These are phyloP conservation scores for Hybos culiciformis DNA, from an alignment of 2,888 invertebrate species.

Conservation along the genomic window DNA sequence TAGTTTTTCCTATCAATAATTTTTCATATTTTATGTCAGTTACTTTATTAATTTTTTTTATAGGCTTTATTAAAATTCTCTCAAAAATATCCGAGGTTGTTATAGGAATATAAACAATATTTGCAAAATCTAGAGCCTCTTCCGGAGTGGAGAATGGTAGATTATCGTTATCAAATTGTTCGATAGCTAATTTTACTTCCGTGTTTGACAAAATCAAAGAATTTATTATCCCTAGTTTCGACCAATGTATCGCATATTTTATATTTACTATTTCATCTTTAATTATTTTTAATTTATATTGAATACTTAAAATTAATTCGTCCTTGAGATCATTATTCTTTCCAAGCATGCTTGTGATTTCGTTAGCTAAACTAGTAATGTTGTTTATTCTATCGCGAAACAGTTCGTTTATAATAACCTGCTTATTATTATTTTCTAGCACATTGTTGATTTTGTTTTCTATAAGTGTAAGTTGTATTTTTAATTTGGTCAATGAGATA, in stretches of 20 bases:
- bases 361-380: constrained; percentile 8
- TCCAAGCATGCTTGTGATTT: constrained; percentile 7
- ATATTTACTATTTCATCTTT: constrained; percentile 13
- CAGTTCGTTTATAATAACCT: constrained; percentile 12
- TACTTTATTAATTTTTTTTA: constrained; percentile 10
- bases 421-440: constrained; percentile 11
- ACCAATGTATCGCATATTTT: constrained; percentile 13
- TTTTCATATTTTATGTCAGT: constrained; percentile 9
- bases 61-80: constrained; percentile 11
- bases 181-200: constrained; percentile 12
- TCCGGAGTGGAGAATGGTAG: constrained; percentile 13
- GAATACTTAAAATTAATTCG: constrained; percentile 7
- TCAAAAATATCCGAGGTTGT: constrained; percentile 13
- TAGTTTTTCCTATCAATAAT: constrained; percentile 11
- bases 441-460: constrained; percentile 12
- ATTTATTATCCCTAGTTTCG: constrained; percentile 12
- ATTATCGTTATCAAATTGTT: constrained; percentile 12
- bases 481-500: constrained; percentile 2
- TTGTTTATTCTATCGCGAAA: constrained; percentile 9
- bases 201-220: constrained; percentile 13
- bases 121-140: constrained; percentile 15
- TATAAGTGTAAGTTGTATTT: constrained; percentile 2
- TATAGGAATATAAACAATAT: constrained; percentile 14
- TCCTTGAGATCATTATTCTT: constrained; percentile 5
- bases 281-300: constrained; percentile 12